phyloP scores from a whole-genome alignment of 1,140 invertebrate species.

The Papilio dardanus region DNA sequence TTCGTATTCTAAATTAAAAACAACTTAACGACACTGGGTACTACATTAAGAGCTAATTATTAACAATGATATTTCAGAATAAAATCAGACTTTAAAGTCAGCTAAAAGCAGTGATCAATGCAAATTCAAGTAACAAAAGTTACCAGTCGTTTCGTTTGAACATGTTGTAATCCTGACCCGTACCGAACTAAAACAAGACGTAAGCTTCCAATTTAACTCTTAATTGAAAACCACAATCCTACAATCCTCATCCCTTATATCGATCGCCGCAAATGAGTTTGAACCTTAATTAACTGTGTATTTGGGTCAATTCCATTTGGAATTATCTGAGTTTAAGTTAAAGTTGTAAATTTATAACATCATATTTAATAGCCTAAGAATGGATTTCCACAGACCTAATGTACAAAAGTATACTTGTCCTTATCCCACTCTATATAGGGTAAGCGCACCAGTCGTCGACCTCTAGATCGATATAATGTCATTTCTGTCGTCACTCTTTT shows the following conservation, averaged over 20 bases:
- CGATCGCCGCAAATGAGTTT: not conserved
- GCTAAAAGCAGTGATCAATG: not conserved
- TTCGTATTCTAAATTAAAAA: not conserved
- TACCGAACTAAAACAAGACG: not conserved
- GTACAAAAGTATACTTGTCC: not conserved
- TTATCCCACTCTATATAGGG: too few relatives aligned
- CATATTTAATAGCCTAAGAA: not conserved
- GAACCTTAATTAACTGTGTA: not conserved
- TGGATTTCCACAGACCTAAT: not conserved
- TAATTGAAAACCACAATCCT: constrained; percentile 7
- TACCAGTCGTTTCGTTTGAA: not conserved
- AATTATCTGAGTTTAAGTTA: not conserved
- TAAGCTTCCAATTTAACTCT: not conserved
- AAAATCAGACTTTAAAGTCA: too few relatives aligned
- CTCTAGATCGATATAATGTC: too few relatives aligned
- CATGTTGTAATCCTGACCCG: not conserved
- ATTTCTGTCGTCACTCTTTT: too few relatives aligned
- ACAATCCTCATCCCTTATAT: not conserved
- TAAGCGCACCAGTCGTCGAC: too few relatives aligned
- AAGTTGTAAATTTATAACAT: not conserved
- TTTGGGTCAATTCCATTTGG: not conserved
- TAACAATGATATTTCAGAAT: too few relatives aligned
- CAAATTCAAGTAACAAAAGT: too few relatives aligned
- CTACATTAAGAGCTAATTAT: too few relatives aligned
- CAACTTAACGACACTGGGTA: too few relatives aligned